phyloP scores from a whole-genome alignment of 2,113 vertebrate species.

The Corapipo altera region DNA sequence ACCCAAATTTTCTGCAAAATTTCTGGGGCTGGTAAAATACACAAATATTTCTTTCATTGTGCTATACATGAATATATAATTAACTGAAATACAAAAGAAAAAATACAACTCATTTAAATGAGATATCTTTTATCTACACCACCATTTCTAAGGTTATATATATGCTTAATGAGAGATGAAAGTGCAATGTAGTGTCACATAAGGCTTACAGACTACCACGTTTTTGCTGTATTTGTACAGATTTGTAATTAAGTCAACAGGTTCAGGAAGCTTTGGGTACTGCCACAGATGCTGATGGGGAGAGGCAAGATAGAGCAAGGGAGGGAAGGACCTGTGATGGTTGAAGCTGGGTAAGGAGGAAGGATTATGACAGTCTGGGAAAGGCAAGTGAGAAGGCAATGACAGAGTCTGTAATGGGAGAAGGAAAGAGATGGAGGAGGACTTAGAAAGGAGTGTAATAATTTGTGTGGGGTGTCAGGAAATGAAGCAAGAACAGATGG shows the following conservation, averaged over 20 bases:
- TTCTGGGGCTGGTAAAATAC: not conserved
- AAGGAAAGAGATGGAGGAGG: slow-evolving; percentile 29
- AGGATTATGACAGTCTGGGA: not conserved
- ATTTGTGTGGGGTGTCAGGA: slow-evolving; percentile 39
- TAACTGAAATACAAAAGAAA: not conserved
- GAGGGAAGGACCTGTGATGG: not conserved
- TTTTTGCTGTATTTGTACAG: not conserved
- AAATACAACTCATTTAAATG: not conserved
- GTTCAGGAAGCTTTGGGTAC: not conserved
- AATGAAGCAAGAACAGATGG: slow-evolving; percentile 52
- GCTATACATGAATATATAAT: not conserved
- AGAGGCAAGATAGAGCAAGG: not conserved
- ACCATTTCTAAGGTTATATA: not conserved
- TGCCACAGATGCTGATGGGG: not conserved
- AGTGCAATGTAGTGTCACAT: not conserved
- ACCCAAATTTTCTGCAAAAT: slow-evolving; percentile 11
- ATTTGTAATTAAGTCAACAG: not conserved
- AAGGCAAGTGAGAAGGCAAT: not conserved
- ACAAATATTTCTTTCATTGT: not conserved
- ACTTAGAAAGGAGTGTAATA: slow-evolving; percentile 16
- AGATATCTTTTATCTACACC: not conserved
- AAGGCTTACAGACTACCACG: not conserved
- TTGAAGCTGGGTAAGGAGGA: not conserved
- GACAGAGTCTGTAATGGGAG: not conserved
- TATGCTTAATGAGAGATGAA: not conserved